Evolutionary conservation across 1,140 invertebrate species (phyloP).

Genomic region (Euura saliciscinereae): DNA sequence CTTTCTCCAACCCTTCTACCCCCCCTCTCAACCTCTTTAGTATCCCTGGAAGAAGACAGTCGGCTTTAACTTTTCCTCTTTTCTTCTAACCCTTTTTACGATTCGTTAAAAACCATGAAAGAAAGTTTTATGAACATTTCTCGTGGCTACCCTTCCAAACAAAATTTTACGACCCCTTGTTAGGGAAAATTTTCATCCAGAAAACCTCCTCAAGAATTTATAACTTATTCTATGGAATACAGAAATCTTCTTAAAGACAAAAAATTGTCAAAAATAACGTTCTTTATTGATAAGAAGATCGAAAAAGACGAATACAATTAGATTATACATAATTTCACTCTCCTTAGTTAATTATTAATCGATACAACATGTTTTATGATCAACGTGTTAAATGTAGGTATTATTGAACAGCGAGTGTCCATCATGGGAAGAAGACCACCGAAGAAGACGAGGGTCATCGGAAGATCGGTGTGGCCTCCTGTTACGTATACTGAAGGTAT

Average conservation of each 20-base stretch:
- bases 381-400: not conserved
- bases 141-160: conserved; percentile 20
- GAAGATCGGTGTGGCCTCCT: conserved; percentile 84
- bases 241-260: no score
- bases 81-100: conserved; percentile 44
- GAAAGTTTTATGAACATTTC: conserved; percentile 42
- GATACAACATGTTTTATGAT: not conserved
- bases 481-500: conserved; percentile 99
- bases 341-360: not conserved
- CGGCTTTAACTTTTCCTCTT: conserved; percentile 18
- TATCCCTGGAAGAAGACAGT: not conserved
- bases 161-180: not conserved
- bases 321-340: not conserved
- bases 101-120: conserved; percentile 27
- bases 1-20: conserved; percentile 46
- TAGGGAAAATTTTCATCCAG: conserved; percentile 2
- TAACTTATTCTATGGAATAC: not conserved
- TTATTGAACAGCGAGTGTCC: not conserved
- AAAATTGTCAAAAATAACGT: no score
- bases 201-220: not conserved
- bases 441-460: conserved; percentile 45
- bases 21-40: not conserved
- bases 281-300: no score
- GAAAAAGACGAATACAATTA: no score
- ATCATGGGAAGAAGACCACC: not conserved